These are phyloP conservation scores for Ischnura elegans DNA, from an alignment of 2,888 invertebrate species.

Conservation along the genomic window DNA sequence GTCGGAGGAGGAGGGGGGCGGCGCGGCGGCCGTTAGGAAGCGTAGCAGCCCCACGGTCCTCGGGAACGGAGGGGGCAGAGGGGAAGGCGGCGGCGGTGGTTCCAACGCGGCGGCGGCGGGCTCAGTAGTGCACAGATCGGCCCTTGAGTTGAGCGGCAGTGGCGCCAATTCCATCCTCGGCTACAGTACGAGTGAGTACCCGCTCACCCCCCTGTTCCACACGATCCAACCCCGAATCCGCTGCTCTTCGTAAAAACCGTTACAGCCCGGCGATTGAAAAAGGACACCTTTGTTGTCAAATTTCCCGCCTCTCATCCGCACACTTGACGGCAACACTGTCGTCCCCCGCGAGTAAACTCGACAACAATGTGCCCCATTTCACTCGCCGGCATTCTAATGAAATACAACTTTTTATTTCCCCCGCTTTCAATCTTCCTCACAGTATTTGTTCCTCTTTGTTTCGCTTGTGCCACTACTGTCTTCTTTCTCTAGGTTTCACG, in stretches of 20 bases:
- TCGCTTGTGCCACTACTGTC: background rate
- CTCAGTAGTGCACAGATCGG: constrained; percentile 60
- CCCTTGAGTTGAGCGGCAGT: constrained; percentile 48
- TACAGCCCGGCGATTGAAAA: too few relatives aligned
- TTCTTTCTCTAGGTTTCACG: background rate
- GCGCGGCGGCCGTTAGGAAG: constrained; percentile 34
- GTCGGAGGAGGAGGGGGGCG: constrained; percentile 71
- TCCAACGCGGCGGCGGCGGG: background rate
- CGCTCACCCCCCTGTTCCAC: constrained; percentile 8
- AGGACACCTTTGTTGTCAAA: too few relatives aligned
- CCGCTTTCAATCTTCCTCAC: background rate
- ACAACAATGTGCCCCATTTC: too few relatives aligned
- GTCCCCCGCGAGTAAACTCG: too few relatives aligned
- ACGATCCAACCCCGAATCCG: background rate
- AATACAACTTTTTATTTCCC: background rate
- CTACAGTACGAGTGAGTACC: constrained; percentile 52
- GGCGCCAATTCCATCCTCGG: constrained; percentile 47
- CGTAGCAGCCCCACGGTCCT: constrained; percentile 59
- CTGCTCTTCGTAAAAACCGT: background rate
- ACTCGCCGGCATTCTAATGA: too few relatives aligned
- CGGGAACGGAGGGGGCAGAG: constrained; percentile 5
- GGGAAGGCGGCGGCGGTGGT: background rate
- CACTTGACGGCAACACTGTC: too few relatives aligned
- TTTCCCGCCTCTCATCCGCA: too few relatives aligned
- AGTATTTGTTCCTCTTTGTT: background rate